These are phyloP conservation scores for Lithophane semibrunnea DNA, from an alignment of 2,888 invertebrate genomes.

Conservation along the genomic window DNA sequence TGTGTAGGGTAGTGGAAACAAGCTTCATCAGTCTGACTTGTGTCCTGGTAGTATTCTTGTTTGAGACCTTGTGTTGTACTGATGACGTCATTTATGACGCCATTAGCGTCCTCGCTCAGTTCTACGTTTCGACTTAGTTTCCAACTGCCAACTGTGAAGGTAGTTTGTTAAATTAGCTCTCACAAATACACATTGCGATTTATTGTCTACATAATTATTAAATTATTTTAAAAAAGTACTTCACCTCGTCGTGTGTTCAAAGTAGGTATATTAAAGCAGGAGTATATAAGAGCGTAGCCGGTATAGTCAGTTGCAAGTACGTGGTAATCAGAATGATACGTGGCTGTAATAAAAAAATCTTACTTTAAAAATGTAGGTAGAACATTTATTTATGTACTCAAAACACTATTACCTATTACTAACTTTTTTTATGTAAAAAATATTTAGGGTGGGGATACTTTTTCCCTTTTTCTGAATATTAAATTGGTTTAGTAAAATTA, in stretches of 20 bases:
- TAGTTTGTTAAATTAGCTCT: neutral
- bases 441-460: neutral
- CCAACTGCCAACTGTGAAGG: conserved; percentile 83
- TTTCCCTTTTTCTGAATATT: neutral
- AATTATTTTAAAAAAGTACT: neutral
- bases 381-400: neutral
- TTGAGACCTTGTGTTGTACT: conserved; percentile 79
- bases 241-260: conserved; percentile 79
- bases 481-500: neutral
- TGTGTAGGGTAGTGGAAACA: conserved; percentile 84
- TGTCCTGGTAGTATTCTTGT: conserved; percentile 76
- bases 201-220: neutral
- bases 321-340: neutral
- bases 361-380: neutral
- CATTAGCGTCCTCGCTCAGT: conserved; percentile 68
- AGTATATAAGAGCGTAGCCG: conserved; percentile 81
- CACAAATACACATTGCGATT: neutral
- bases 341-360: conserved; percentile 14
- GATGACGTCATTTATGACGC: conserved; percentile 72
- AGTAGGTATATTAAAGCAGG: conserved; percentile 74
- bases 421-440: neutral
- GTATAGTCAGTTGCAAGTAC: conserved; percentile 82
- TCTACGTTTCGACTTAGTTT: conserved; percentile 78
- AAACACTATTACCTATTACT: neutral
- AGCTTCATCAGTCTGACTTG: conserved; percentile 78